phyloP scores from a whole-genome alignment of 2,113 vertebrate genomes.

The Rhabdomys dilectus region DNA sequence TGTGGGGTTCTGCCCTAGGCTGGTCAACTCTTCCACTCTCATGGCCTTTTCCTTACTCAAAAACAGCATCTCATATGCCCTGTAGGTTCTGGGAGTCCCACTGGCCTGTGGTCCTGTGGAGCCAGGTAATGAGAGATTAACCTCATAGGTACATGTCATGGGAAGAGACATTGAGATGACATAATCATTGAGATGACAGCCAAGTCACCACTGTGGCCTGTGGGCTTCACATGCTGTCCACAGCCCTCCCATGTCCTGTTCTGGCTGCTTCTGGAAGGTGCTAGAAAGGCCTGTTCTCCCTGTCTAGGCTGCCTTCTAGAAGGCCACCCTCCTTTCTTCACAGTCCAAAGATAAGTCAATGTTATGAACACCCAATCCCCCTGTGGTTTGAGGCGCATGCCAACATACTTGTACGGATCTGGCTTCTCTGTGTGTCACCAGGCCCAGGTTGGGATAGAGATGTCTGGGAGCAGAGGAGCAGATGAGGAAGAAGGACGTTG shows the following conservation, averaged over 20 bases:
- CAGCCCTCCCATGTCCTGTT: not conserved
- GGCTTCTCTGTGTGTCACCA: not conserved
- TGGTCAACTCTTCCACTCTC: not conserved
- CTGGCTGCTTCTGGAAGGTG: not conserved
- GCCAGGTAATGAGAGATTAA: not conserved
- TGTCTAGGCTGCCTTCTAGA: not conserved
- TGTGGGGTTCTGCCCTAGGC: not conserved
- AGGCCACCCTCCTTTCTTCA: no score
- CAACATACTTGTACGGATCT: not conserved
- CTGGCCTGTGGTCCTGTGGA: not conserved
- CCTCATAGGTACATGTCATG: not conserved
- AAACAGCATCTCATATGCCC: rapidly evolving
- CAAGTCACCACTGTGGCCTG: not conserved
- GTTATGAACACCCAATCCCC: not conserved
- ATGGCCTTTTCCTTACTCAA: not conserved
- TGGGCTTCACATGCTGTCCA: not conserved
- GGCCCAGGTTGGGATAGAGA: not conserved
- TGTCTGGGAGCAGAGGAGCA: not conserved
- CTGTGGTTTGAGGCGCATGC: not conserved
- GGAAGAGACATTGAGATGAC: not conserved
- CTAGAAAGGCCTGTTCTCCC: not conserved
- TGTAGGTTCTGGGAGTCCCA: no score
- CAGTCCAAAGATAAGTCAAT: rapidly evolving
- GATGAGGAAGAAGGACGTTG: no score
- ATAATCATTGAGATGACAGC: not conserved